Evolutionary conservation across 1,140 invertebrate species (phyloP), one percentile per base, ranked within the genome.

Genomic region (Penaeus chinensis): DNA sequence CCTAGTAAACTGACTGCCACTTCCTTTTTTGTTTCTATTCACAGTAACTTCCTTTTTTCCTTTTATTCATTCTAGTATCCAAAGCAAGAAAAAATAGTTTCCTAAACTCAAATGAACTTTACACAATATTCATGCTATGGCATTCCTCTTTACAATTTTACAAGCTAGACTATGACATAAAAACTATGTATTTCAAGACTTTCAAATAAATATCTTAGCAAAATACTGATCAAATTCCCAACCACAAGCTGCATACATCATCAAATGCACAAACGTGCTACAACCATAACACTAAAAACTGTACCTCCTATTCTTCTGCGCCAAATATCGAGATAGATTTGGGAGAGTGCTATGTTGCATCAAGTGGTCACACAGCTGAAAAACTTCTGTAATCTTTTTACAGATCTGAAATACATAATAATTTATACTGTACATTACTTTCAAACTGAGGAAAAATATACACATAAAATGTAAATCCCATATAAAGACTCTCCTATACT

Each of bases 281-380:
- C 24, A 24, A 32, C 80, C 10, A 18, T 22, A 18, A 78, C 7
- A 81, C 79, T 60, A 42, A 18, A 4, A 65, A 32, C 20, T 54
- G 32, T 22, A 82, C 16, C 24, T 62, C 74, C 47, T 85, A 20
- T 27, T 32, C 37, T 63, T 78, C 20, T 27, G 37, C n/a, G 84
- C 22, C 2, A 85, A 60, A 65, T 86, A 27, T 0, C 13, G 54
- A 3, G 77, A 42, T 24, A 86, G 62, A 62, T 79, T 86, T 27
- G 61, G 62, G 22, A 80, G 63, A 0, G 84, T 86, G 24, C 84
- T 86, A 76, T 86, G 84, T 27, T 86, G 32, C 42, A 71, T 69
- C 16, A 86, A 27, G 42, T 86, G 84, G 42, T 61, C 54, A 60
- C 81, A 61, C n/a, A 86, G 77, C 1, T 80, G 63, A 62, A 71